Percentiles rank a stretch among this genome's conserved stretches.
phyloP scores from a whole-genome alignment of 53 echinoderm and acorn worm genomes.

The Echinarachnius parma region DNA sequence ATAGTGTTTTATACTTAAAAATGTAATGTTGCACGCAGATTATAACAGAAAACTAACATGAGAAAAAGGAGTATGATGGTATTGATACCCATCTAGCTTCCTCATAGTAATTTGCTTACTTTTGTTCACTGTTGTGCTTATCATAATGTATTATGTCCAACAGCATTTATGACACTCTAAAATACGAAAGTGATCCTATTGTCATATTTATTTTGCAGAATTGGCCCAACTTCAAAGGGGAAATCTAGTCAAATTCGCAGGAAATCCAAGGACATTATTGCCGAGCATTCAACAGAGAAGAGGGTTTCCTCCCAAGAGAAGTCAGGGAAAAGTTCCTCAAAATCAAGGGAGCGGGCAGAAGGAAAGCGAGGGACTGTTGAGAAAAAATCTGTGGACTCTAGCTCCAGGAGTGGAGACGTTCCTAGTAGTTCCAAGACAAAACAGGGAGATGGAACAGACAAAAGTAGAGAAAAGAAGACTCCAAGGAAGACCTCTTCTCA shows the following conservation, averaged over 20 bases:
- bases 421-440: no score
- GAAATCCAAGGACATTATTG: neutral
- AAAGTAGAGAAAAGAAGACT: slow-evolving; percentile 4
- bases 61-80: no score
- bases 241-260: slow-evolving; percentile 7
- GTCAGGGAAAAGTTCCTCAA: neutral
- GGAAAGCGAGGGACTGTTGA: slow-evolving; percentile 14
- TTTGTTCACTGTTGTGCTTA: no score
- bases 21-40: no score
- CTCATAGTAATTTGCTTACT: no score
- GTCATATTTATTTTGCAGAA: slow-evolving; percentile 15
- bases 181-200: no score
- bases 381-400: neutral
- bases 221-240: neutral
- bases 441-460: slow-evolving; percentile 7
- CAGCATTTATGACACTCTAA: no score
- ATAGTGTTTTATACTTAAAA: no score
- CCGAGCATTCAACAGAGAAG: slow-evolving; percentile 5
- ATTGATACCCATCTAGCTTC: no score
- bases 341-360: slow-evolving; percentile 15
- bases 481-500: neutral
- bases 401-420: neutral
- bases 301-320: neutral
- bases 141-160: no score
- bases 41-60: no score